phyloP scores from a whole-genome alignment of 1,140 invertebrate genomes.

The Drosophila orena region DNA sequence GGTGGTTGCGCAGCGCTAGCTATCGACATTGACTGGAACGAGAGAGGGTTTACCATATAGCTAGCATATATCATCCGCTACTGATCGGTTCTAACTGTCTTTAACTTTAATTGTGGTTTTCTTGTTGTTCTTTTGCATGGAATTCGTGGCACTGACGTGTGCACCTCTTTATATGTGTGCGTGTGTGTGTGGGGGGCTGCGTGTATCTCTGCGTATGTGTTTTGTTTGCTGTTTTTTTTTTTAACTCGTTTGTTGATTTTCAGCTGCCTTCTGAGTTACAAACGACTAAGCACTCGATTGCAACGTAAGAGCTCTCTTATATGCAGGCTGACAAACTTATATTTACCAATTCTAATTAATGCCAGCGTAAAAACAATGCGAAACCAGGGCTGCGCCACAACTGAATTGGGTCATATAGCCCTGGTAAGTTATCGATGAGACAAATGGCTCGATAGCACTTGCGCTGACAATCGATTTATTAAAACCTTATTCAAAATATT shows the following conservation, averaged over 20 bases:
- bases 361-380: conserved; percentile 65
- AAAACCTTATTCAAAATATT: too few species aligned
- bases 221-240: conserved; percentile 25
- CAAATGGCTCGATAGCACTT: neutral
- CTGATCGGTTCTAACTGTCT: neutral
- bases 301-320: neutral
- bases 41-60: conserved; percentile 23
- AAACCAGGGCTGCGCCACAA: conserved; percentile 52
- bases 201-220: conserved; percentile 14
- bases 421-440: neutral
- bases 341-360: conserved; percentile 71
- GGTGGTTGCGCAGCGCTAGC: conserved; percentile 49
- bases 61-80: conserved; percentile 5
- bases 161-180: conserved; percentile 52
- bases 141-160: conserved; percentile 79
- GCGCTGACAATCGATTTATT: too few species aligned
- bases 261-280: neutral
- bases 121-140: conserved; percentile 8
- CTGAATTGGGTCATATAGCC: neutral
- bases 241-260: neutral
- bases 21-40: conserved; percentile 77
- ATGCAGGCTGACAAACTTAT: neutral
- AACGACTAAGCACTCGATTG: conserved; percentile 4
- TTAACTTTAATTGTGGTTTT: conserved; percentile 3
- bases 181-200: conserved; percentile 3